These are phyloP conservation scores for Clepsis dumicolana DNA, from an alignment of 2,888 invertebrate genomes.

Conservation along the genomic window DNA sequence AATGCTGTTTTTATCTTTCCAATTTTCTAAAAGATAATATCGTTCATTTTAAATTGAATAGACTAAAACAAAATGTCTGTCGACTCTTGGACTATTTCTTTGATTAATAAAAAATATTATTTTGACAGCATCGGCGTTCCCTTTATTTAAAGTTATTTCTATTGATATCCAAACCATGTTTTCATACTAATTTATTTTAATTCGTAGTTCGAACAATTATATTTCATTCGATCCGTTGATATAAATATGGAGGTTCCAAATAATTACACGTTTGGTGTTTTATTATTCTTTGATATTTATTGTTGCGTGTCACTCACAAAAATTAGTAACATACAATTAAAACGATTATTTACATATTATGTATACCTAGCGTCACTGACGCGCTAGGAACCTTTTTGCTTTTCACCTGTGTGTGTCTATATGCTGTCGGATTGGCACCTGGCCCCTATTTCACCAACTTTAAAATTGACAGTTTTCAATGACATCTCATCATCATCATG, in stretches of 20 bases:
- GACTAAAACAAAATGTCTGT: not conserved
- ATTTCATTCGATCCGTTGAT: slow-evolving; percentile 9
- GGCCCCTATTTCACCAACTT: no score
- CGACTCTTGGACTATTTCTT: slow-evolving; percentile 52
- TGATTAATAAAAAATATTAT: slow-evolving; percentile 53
- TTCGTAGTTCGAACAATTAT: slow-evolving; percentile 52
- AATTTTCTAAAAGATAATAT: no score
- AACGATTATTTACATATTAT: not conserved
- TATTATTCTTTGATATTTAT: slow-evolving; percentile 20
- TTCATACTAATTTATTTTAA: slow-evolving; percentile 57
- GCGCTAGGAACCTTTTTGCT: no score
- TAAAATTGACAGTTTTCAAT: no score
- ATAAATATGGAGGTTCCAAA: slow-evolving; percentile 9
- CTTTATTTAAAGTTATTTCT: slow-evolving; percentile 55
- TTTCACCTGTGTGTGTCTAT: no score
- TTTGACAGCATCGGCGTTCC: slow-evolving; percentile 54
- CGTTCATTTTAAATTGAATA: no score
- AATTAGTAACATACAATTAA: slow-evolving; percentile 12
- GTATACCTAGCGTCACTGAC: no score
- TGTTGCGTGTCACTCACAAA: slow-evolving; percentile 11
- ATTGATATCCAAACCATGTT: slow-evolving; percentile 49
- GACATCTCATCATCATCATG: no score
- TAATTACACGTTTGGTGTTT: slow-evolving; percentile 16
- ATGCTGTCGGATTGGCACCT: no score
- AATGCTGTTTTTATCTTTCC: no score